phyloP scores from a whole-genome alignment of 2,797 vertebrate genomes.

The Monodelphis domestica region DNA sequence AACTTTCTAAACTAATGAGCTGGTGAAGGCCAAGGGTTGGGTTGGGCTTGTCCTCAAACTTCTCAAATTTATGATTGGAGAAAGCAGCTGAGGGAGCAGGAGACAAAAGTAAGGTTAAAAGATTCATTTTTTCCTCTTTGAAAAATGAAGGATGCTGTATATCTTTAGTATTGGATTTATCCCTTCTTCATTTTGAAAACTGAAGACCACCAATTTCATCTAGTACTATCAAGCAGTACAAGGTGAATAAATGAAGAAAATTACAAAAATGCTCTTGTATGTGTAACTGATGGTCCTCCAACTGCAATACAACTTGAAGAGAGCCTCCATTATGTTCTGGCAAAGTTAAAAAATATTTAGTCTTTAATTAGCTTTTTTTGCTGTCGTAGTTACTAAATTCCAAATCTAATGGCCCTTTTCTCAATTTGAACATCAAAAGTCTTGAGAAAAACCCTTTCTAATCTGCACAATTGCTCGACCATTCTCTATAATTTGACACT shows the following conservation, averaged over 20 bases:
- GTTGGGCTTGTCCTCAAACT: neutral
- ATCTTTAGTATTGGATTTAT: neutral
- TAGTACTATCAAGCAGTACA: neutral
- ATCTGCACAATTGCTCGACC: no score
- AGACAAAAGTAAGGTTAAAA: neutral
- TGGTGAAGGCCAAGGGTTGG: neutral
- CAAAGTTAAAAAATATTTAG: neutral
- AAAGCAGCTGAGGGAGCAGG: neutral
- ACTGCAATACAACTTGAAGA: constrained; percentile 44
- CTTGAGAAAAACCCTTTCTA: no score
- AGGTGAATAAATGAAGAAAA: constrained; percentile 1
- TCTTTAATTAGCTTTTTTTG: neutral
- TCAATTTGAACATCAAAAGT: no score
- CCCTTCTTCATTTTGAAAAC: no score
- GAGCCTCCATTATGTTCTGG: neutral
- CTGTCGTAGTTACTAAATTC: constrained; percentile 40
- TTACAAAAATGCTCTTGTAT: neutral
- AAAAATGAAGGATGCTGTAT: neutral
- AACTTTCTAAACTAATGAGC: constrained; percentile 22
- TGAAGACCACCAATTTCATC: constrained; percentile 32
- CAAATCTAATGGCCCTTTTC: neutral
- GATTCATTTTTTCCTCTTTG: neutral
- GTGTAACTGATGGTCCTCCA: constrained; percentile 17
- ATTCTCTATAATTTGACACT: constrained; percentile 40
- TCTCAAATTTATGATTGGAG: neutral